Evolutionary conservation across 1,140 invertebrate species (phyloP).

Genomic region (Phortica variegata): DNA sequence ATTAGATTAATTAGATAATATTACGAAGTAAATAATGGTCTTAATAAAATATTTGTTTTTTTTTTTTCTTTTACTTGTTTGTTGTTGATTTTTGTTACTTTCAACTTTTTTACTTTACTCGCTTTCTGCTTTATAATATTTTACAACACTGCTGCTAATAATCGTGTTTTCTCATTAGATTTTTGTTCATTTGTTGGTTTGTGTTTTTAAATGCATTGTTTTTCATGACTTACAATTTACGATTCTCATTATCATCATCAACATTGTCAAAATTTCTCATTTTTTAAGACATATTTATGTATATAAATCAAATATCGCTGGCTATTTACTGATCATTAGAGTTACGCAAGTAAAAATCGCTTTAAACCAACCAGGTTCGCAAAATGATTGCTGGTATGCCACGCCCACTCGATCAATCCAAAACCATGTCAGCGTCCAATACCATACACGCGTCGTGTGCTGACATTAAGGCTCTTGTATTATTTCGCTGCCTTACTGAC

Average conservation of each 20-base stretch:
- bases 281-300: conserved; percentile 10
- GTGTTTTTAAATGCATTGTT: conserved; percentile 54
- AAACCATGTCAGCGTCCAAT: no score
- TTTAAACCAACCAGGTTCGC: conserved; percentile 25
- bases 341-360: background rate
- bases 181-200: conserved; percentile 30
- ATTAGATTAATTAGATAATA: conserved; percentile 25
- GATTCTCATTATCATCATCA: no score
- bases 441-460: no score
- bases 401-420: background rate
- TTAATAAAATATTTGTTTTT: conserved; percentile 24
- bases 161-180: no score
- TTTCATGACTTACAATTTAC: conserved; percentile 46
- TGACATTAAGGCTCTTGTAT: conserved; percentile 33
- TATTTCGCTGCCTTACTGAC: conserved; percentile 51
- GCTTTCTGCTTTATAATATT: conserved; percentile 12
- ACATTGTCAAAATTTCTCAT: conserved; percentile 12
- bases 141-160: conserved; percentile 20
- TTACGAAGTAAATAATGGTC: conserved; percentile 47
- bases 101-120: conserved; percentile 26
- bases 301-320: background rate
- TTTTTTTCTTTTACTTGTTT: conserved; percentile 4
- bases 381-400: background rate
- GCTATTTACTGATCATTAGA: background rate
- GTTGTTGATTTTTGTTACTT: conserved; percentile 8